Base-by-base conservation (phyloP, 2,888 invertebrate genomes). In the Aporophyla nigra region DNA sequence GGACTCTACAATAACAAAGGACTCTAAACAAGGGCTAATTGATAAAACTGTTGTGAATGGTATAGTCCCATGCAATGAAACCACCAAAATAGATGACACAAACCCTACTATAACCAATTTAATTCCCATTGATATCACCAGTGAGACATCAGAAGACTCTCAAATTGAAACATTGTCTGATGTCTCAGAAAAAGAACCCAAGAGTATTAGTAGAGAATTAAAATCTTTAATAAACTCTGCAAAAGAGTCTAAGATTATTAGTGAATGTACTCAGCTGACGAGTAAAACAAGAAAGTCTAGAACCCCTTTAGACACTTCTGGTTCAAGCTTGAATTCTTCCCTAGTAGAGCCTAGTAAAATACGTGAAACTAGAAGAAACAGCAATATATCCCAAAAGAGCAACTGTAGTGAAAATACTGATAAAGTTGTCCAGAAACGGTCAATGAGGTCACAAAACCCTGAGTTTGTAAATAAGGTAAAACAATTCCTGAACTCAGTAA, bases 171-270 rank as follows among this genome's bases (percentile, higher is more conserved):
- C 86, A 65, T 88, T 85, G 61, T 87, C 92, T 76, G 95, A 96
- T 46, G 58, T 82, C 33, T 89, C 92, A 72, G 96, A 96, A 78
- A 95, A 93, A 82, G 96, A 95, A 58, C 95, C 94, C 53, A 95
- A 93, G 82, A 93, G 95, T 83, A 96, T 97, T 71, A 95, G 96
- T 76, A 95, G 97, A 80, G 98, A 98, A 91, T 93, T 98, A 75
- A 96, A 97, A 86, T 97, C 97, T 2, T 93, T 98, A 43, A 97
- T 98, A 82, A 97, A 97, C 51, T 97, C 98, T 21, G 97, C 98
- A 43, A 98, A 97, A 90, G 98, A 98, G 89, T 98, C 98, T 0
- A 97, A 98, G 90, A 97, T 98, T 67, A 96, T 97, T 62, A 97
- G 95, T 86, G 97, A 97, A 91, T 97, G 97, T 89, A 97, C 96